These are phyloP conservation scores for Chironomus tentans DNA, from an alignment of 2,888 invertebrate species.

Conservation along the genomic window DNA sequence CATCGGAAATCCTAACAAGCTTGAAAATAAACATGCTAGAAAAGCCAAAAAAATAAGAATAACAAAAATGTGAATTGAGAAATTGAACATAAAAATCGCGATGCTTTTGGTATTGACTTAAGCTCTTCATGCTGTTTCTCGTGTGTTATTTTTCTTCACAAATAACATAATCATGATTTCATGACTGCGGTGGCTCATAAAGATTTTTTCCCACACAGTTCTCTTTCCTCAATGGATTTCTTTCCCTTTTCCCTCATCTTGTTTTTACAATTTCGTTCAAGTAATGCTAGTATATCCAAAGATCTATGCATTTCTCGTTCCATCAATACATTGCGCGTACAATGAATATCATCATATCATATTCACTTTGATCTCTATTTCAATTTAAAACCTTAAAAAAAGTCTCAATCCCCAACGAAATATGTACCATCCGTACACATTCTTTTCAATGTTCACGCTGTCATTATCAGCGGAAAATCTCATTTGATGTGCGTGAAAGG, in stretches of 20 bases:
- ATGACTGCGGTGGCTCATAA: conserved; percentile 1
- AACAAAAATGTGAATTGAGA: background rate
- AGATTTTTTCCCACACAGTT: background rate
- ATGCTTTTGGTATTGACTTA: background rate
- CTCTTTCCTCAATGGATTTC: background rate
- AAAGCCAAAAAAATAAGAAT: background rate
- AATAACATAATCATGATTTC: conserved; percentile 17
- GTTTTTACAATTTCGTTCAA: background rate
- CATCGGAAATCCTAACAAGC: background rate
- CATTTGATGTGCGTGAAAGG: background rate
- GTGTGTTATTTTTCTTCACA: background rate
- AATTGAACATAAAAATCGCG: background rate
- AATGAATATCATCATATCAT: background rate
- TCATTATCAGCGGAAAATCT: background rate
- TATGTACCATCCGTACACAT: background rate
- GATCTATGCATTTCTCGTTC: background rate
- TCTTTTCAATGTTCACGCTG: background rate
- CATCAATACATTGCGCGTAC: background rate
- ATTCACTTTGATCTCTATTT: background rate
- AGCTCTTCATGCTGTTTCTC: background rate
- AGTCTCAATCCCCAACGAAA: background rate
- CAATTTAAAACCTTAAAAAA: background rate
- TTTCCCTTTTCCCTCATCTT: background rate
- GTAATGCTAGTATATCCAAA: background rate
- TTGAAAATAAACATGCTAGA: background rate